A percentile compares a stretch with the other conserved stretches of the same genome.
These are phyloP conservation scores for Cavia aperea DNA, from an alignment of 2,113 vertebrate genomes.

Conservation along the genomic window DNA sequence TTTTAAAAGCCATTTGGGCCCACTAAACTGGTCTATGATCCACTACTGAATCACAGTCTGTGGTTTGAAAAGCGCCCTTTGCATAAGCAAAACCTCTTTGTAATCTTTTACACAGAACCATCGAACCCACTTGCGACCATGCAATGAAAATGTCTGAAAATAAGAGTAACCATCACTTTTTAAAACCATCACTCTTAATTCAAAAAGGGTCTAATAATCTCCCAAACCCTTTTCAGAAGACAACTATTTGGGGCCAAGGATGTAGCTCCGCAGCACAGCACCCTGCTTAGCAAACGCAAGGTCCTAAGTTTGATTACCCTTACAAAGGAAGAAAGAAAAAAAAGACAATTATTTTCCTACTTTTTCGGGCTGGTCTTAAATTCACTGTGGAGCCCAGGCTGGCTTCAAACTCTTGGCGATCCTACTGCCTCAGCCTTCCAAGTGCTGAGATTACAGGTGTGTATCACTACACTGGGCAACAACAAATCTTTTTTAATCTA, in stretches of 20 bases:
- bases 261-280: too few relatives aligned
- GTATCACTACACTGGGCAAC: background rate
- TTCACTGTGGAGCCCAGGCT: background rate
- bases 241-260: background rate
- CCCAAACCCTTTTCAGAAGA: background rate
- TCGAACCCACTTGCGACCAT: background rate
- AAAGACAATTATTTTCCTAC: too few relatives aligned
- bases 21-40: background rate
- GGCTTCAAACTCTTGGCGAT: background rate
- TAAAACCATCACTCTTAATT: background rate
- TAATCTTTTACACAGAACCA: background rate
- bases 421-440: background rate
- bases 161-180: background rate
- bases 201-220: background rate
- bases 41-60: constrained; percentile 30
- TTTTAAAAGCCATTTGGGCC: background rate
- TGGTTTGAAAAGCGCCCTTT: background rate
- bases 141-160: constrained; percentile 21
- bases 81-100: background rate
- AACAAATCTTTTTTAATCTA: background rate
- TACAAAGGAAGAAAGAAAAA: too few relatives aligned
- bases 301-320: too few relatives aligned
- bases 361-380: background rate
- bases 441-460: background rate
- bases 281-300: too few relatives aligned